These are phyloP conservation scores for Dorcus hopei DNA, from an alignment of 2,888 invertebrate species.

Conservation along the genomic window DNA sequence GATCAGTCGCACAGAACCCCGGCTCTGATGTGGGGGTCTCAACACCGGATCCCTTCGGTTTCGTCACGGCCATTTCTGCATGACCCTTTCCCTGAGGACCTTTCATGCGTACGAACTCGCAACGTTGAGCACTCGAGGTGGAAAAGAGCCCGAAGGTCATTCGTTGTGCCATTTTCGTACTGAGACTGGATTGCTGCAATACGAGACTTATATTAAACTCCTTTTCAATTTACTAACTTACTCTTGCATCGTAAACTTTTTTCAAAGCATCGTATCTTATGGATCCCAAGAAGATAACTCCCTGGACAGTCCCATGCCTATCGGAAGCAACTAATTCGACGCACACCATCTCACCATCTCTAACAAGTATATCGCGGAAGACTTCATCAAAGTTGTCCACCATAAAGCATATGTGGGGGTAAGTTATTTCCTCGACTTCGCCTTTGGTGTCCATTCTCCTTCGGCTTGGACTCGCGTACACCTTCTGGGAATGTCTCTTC, in stretches of 20 bases:
- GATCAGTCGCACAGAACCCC: conserved; percentile 77
- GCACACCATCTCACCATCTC: conserved; percentile 98
- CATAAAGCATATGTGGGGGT: conserved; percentile 99
- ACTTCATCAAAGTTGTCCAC: conserved; percentile 99
- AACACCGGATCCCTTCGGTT: conserved; percentile 86
- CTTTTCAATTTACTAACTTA: conserved; percentile 50
- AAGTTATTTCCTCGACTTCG: conserved; percentile 97
- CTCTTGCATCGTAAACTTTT: conserved; percentile 93
- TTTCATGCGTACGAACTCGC: conserved; percentile 98
- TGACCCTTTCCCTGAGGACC: conserved; percentile 95
- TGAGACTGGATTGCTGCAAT: conserved; percentile 81
- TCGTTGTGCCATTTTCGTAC: conserved; percentile 91
- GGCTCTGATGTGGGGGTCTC: conserved; percentile 93
- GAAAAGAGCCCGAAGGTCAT: conserved; percentile 93
- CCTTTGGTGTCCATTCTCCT: conserved; percentile 98
- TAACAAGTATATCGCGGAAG: conserved; percentile 94
- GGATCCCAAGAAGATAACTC: conserved; percentile 95
- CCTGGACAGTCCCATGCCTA: conserved; percentile 78
- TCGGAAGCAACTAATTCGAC: conserved; percentile 95
- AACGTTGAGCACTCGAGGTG: conserved; percentile 71
- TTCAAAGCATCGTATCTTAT: conserved; percentile 97
- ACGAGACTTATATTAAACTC: not conserved
- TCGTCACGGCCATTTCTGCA: conserved; percentile 97
- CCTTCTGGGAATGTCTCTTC: conserved; percentile 84
- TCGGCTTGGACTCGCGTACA: conserved; percentile 96